Evolutionary conservation across 2,797 vertebrate genomes (phyloP), one percentile per base, ranked within the genome.

Genomic region (Carduelis carduelis): DNA sequence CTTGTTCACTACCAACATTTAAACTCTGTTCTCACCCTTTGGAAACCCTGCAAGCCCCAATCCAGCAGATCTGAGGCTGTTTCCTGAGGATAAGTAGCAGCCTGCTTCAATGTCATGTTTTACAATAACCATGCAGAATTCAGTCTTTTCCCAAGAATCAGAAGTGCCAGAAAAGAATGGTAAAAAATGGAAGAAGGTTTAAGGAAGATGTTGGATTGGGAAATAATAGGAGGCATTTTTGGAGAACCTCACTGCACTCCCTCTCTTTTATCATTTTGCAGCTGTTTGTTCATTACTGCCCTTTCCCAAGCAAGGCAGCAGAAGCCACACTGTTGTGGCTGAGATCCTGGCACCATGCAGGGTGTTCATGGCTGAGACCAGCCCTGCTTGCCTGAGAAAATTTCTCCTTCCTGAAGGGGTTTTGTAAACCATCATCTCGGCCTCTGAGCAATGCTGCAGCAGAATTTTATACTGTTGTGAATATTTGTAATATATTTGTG

Each of bases 361-460:
- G 39, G 8, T 27, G 32, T 6, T 44, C 13, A 13, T 6, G 18
- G 64, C 49, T 61, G 46, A 64, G 24, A 56, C 32, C 32, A 30
- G 5, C 2, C 1, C 49, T 39, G 30, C 4, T 3, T 4, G 8
- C 15, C 3, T 4, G 21, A 47, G 5, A 6, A 49, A 61, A 46
- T 12, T 56, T 41, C 59, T 90, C 37, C 55, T 70, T 77, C 47
- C 39, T 37, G 30, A 65, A 74, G 16, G 12, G 15, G 12, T 28
- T 83, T n/a, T 53, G 43, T 11, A 65, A 74, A 81, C 15, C 47
- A 5, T 19, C 4, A 3, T 26, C 46, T 80, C 6, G 0, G 37
- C 26, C 23, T 23, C 64, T 20, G 37, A 7, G 46, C 28, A 52
- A 4, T 5, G 20, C 6, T 49, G 43, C 12, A 72, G 56, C 32